These are phyloP conservation scores for Lepus oiostolus DNA, from an alignment of 2,797 vertebrate species.

Conservation along the genomic window DNA sequence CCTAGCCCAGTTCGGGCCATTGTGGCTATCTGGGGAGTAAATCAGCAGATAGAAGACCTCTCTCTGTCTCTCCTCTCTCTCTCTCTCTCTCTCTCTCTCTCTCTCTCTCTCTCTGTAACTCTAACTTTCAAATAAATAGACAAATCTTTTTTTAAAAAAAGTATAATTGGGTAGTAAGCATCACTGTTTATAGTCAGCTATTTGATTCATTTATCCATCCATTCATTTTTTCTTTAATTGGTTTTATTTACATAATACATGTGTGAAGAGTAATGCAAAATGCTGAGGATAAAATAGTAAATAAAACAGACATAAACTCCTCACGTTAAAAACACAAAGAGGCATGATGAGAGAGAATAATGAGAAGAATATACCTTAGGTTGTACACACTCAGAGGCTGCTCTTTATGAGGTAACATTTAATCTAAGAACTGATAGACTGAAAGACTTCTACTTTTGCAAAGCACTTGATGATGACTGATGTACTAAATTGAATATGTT, in stretches of 20 bases:
- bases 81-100: too few species aligned
- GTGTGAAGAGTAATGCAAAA: not conserved
- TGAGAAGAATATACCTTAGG: not conserved
- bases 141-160: too few species aligned
- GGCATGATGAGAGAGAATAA: not conserved
- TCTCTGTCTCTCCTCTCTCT: too few species aligned
- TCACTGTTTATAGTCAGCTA: not conserved
- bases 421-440: not conserved
- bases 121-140: too few species aligned
- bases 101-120: too few species aligned
- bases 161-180: not conserved
- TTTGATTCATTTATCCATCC: not conserved
- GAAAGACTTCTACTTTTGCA: not conserved
- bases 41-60: too few species aligned
- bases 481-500: not conserved
- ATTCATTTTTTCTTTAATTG: not conserved
- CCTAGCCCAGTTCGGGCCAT: too few species aligned
- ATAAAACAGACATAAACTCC: not conserved
- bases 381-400: not conserved
- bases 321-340: not conserved
- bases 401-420: not conserved
- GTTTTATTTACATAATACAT: not conserved
- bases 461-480: not conserved
- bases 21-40: too few species aligned
- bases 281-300: not conserved